phyloP scores from a whole-genome alignment of 2,888 invertebrate species.

The Diadromus collaris region DNA sequence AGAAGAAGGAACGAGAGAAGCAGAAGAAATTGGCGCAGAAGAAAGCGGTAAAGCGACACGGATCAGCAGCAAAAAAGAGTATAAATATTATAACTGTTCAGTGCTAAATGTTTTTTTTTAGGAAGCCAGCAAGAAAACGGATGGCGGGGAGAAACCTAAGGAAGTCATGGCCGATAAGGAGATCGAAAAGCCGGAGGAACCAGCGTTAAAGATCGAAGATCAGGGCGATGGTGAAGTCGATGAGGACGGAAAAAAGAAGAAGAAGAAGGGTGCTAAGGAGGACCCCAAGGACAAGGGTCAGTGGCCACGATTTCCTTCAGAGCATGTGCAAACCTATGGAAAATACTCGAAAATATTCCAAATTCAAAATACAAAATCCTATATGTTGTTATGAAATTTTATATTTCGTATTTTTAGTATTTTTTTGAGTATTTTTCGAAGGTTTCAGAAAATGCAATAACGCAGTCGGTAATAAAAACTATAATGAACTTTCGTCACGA shows the following conservation, averaged over 20 bases:
- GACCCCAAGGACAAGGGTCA: conserved; percentile 80
- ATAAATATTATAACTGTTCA: background rate
- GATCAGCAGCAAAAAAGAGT: background rate
- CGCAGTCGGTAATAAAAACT: no score
- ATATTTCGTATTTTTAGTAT: no score
- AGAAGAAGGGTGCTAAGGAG: conserved; percentile 80
- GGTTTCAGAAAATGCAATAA: no score
- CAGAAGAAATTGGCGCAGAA: conserved; percentile 88
- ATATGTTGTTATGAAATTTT: no score
- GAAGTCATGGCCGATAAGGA: conserved; percentile 56
- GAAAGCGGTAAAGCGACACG: conserved; percentile 78
- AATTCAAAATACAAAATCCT: no score
- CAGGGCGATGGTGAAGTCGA: conserved; percentile 70
- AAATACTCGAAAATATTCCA: no score
- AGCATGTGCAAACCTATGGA: no score
- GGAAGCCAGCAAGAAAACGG: conserved; percentile 73
- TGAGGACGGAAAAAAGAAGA: conserved; percentile 81
- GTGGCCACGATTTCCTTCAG: background rate
- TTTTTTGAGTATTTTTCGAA: no score
- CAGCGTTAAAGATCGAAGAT: conserved; percentile 62
- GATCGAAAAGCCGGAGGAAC: conserved; percentile 61
- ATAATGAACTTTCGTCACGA: no score
- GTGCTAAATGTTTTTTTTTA: conserved; percentile 53
- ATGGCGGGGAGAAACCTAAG: conserved; percentile 78
- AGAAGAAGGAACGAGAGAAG: conserved; percentile 91